Evolutionary conservation across 2,113 vertebrate species (phyloP).

Genomic region (Tenebrosternarchus preto): DNA sequence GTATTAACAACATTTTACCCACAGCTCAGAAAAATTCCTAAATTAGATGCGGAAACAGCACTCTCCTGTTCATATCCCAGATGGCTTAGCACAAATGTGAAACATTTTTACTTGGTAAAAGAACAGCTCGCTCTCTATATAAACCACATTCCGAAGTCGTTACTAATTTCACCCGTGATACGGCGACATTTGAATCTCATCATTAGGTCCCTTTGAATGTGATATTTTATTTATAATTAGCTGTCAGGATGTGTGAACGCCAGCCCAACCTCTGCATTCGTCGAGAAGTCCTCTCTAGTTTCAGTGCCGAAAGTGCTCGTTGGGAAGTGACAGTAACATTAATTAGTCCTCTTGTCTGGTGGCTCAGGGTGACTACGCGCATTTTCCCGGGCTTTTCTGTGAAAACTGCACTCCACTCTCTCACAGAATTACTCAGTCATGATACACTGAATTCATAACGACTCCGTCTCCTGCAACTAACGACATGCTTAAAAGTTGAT

Average conservation of each 20-base stretch:
- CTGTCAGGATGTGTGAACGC: conserved; percentile 42
- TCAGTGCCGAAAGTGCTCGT: background rate
- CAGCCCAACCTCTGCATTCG: background rate
- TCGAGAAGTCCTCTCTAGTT: conserved; percentile 20
- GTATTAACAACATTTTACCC: background rate
- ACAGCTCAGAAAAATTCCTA: background rate
- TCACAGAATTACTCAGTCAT: background rate
- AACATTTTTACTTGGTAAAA: conserved; percentile 11
- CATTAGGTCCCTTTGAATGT: conserved; percentile 35
- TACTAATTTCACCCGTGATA: background rate
- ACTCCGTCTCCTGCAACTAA: conserved; percentile 2
- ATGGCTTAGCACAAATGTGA: background rate
- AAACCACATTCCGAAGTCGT: background rate
- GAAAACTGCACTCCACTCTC: conserved; percentile 14
- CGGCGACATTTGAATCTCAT: conserved; percentile 24
- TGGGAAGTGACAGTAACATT: conserved; percentile 46
- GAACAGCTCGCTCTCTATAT: background rate
- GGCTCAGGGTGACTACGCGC: background rate
- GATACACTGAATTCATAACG: conserved; percentile 25
- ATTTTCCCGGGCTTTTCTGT: background rate
- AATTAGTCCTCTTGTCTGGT: conserved; percentile 47
- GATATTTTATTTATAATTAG: conserved; percentile 51
- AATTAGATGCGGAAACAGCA: background rate
- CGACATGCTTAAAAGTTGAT: background rate
- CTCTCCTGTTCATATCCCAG: background rate